Conservation (phyloP, 2,888 invertebrate species). For the Clitarchus hookeri region DNA sequence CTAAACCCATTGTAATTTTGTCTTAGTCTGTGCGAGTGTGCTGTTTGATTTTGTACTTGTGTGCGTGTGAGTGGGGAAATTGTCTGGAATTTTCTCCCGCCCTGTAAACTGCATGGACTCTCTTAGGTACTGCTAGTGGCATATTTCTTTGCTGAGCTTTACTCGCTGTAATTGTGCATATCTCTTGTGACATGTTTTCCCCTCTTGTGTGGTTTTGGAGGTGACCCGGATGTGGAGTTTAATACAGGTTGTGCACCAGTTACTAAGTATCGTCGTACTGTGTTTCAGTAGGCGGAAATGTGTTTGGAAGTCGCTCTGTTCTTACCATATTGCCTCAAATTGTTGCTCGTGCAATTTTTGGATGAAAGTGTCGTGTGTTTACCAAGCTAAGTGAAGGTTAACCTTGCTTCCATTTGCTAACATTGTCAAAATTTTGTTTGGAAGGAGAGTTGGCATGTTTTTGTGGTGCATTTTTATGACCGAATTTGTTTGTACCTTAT, state of each 20-base stretch:
- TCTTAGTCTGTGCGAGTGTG: not conserved
- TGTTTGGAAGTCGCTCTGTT: not conserved
- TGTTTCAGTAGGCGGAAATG: no score
- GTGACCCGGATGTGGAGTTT: not conserved
- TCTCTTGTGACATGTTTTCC: not conserved
- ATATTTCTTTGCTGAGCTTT: not conserved
- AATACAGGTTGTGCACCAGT: not conserved
- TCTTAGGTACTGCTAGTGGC: not conserved
- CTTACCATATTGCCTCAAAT: not conserved
- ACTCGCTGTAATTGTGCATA: not conserved
- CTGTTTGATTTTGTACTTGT: conserved; percentile 7
- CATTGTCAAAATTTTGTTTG: no score
- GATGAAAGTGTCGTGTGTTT: no score
- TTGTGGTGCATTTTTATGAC: no score
- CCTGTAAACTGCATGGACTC: not conserved
- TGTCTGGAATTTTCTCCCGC: not conserved
- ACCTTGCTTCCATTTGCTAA: no score
- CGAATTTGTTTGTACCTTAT: no score
- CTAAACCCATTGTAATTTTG: not conserved
- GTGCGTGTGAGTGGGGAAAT: not conserved
- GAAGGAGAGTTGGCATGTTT: no score
- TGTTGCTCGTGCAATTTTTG: no score
- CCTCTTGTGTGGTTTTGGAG: not conserved
- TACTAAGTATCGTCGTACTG: not conserved
- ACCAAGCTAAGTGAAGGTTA: no score